phyloP scores from a whole-genome alignment of 2,113 vertebrate genomes.

The Rhabdomys dilectus region DNA sequence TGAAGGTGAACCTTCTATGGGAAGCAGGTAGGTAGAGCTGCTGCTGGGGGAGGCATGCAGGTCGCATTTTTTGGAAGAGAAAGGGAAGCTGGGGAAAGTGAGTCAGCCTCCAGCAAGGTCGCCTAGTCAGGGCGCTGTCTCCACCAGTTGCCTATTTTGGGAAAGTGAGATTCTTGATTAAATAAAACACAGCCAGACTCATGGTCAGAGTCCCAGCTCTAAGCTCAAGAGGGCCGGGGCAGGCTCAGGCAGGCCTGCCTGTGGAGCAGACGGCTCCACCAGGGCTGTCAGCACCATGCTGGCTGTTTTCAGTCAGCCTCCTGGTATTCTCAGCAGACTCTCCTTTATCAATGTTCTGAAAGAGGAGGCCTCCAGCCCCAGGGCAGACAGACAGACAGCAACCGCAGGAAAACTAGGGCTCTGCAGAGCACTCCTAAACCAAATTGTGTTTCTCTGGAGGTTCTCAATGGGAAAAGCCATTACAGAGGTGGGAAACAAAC shows the following conservation, averaged over 20 bases:
- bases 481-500: conserved; percentile 31
- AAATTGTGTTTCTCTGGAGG: conserved; percentile 45
- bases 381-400: not conserved
- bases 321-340: not conserved
- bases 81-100: conserved; percentile 63
- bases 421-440: not conserved
- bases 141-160: conserved; percentile 83
- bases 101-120: conserved; percentile 73
- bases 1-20: rapidly evolving
- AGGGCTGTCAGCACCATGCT: not conserved
- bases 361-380: not conserved
- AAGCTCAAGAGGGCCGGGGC: conserved; percentile 44
- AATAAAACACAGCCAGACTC: conserved; percentile 69
- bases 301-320: not conserved
- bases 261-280: not conserved
- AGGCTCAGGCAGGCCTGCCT: conserved; percentile 38
- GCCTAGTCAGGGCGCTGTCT: conserved; percentile 54
- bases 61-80: conserved; percentile 61
- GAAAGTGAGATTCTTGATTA: conserved; percentile 80
- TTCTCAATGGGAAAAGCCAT: not conserved
- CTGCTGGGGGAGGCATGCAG: not conserved
- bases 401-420: conserved; percentile 1
- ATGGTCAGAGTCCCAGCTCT: conserved; percentile 53
- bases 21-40: not conserved
- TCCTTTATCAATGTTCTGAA: not conserved